Percentiles rank a stretch among this genome's conserved stretches.
These are phyloP conservation scores for Pristionchus fissidentatus DNA, from an alignment of 2,888 invertebrate genomes.

Conservation along the genomic window DNA sequence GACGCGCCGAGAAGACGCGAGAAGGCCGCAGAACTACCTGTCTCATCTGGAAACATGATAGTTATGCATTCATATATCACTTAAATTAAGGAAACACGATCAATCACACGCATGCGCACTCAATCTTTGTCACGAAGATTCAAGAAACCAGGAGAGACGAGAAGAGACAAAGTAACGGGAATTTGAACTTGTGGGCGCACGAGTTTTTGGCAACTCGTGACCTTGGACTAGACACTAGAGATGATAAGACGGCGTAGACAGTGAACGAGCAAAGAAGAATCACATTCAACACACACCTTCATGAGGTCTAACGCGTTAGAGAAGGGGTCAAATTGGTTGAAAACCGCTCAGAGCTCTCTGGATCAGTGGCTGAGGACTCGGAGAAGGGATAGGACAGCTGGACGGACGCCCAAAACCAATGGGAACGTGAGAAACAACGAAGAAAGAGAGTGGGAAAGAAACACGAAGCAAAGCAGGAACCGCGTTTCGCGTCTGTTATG, in stretches of 20 bases:
- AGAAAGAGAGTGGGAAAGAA: not conserved
- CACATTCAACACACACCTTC: not conserved
- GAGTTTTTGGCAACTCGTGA: conserved; percentile 30
- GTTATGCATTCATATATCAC: not conserved
- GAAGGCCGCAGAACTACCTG: conserved; percentile 51
- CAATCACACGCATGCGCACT: too few species aligned
- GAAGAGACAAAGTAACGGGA: not conserved
- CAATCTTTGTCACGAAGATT: too few species aligned
- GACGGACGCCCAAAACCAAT: not conserved
- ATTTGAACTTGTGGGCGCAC: not conserved
- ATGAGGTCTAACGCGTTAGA: too few species aligned
- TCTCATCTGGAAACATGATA: not conserved
- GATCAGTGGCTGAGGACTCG: not conserved
- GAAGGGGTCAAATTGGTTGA: not conserved
- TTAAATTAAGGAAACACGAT: not conserved
- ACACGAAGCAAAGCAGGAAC: not conserved
- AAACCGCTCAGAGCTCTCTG: not conserved
- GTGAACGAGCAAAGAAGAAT: not conserved
- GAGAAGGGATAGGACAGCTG: not conserved
- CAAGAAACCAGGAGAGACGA: too few species aligned
- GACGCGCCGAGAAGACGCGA: conserved; percentile 57
- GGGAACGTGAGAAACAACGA: conserved; percentile 20
- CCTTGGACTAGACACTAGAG: not conserved
- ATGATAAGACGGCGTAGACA: conserved; percentile 19
- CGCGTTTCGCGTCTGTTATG: not conserved